These are phyloP conservation scores for Ptychochromis oligacanthus DNA, from an alignment of 2,113 vertebrate genomes.

Conservation along the genomic window DNA sequence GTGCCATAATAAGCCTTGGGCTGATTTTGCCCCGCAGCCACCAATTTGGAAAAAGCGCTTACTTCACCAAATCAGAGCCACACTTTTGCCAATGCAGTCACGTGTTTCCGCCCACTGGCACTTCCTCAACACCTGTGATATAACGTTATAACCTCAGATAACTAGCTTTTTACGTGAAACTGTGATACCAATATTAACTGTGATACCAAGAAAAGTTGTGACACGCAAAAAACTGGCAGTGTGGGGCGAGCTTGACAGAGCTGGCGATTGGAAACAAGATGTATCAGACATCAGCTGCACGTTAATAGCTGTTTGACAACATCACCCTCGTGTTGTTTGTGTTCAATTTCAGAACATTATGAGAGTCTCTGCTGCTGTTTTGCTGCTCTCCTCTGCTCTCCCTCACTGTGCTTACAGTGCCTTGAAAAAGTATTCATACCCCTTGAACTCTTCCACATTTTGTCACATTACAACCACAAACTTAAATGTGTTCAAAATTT, in stretches of 20 bases:
- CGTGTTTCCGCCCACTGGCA: neutral
- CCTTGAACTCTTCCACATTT: too few species aligned
- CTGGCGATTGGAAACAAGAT: neutral
- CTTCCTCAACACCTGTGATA: neutral
- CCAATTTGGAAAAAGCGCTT: neutral
- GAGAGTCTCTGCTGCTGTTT: too few species aligned
- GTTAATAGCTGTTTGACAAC: neutral
- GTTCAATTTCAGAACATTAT: too few species aligned
- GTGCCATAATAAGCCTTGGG: neutral
- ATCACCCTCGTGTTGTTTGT: neutral
- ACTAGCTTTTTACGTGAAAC: neutral
- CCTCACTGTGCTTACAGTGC: too few species aligned
- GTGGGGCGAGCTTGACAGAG: neutral
- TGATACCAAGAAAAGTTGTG: neutral
- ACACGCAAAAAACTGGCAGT: neutral
- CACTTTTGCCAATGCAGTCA: neutral
- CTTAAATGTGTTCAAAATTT: too few species aligned
- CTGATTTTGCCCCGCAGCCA: neutral
- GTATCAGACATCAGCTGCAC: neutral
- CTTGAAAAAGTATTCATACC: too few species aligned
- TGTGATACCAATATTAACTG: neutral
- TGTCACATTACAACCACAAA: too few species aligned
- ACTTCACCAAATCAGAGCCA: neutral
- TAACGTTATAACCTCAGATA: neutral
- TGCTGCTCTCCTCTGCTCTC: too few species aligned